Evolutionary conservation across 2,888 invertebrate genomes (phyloP), one percentile per base, ranked within the genome.

Genomic region (Steinernema scapterisci): DNA sequence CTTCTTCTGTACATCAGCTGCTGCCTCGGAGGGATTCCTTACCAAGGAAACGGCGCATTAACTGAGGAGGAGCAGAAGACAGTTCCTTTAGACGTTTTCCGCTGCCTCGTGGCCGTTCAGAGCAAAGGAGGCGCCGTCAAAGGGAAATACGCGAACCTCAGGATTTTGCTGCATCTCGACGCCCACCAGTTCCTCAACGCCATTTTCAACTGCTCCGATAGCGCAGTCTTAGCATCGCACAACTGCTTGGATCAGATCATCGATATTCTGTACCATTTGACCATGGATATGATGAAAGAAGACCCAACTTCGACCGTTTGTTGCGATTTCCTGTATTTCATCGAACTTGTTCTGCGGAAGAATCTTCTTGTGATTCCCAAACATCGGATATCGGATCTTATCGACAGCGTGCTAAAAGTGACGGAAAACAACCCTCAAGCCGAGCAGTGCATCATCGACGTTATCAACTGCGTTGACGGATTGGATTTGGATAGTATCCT

Each of bases 21-120:
- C 80, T 94, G 94, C 85, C 89, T 95, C 78, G 92, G 93, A n/a
- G 95, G 94, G 0, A 90, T 93, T 75, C 93, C 93, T 0, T 95
- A 93, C 89, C 38, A 38, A 38, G 94, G 94, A 0, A 88, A 89
- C 72, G 94, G 94, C 5, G 46, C 38, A 3, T 70, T 85, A 38
- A 75, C 79, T 0, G 75, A 75, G 23, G 76, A 81, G 9, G 48
- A 79, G 27, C 56, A 71, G 27, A 77, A 79, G 16, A 76, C 76
- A 21, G 85, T 85, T 11, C 82, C 85, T 0, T 51, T 84, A 16
- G 83, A 85, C 70, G 71, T 77, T 45, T 81, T 76, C 70, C 27
- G 27, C 71, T 70, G 54, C 25, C 74, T 25, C 38, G 6, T 23
- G 11, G 11, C 70, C 75, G 77, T 81, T 72, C 72, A 48, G 16